These are phyloP conservation scores for Adrianichthys oophorus DNA, from an alignment of 2,797 vertebrate species.

Conservation along the genomic window DNA sequence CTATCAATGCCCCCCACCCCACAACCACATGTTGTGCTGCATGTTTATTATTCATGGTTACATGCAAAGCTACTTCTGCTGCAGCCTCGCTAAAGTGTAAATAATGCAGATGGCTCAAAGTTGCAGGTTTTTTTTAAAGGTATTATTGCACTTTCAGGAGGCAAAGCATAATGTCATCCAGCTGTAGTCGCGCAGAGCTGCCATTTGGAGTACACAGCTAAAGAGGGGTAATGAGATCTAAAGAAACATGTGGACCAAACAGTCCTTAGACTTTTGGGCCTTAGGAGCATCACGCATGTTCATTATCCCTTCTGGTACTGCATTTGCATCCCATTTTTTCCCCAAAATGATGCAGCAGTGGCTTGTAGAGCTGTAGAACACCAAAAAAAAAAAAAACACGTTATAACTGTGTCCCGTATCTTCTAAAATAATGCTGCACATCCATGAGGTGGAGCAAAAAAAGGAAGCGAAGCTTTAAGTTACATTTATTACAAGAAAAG, in stretches of 20 bases:
- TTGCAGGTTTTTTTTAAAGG: slow-evolving; percentile 49
- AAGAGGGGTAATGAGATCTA: slow-evolving; percentile 60
- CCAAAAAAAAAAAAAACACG: too few relatives aligned
- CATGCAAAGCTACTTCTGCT: slow-evolving; percentile 75
- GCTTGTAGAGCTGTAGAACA: too few relatives aligned
- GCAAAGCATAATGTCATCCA: slow-evolving; percentile 29
- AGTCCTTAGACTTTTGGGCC: too few relatives aligned
- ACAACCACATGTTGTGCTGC: slow-evolving; percentile 54
- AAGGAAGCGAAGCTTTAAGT: too few relatives aligned
- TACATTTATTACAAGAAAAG: too few relatives aligned
- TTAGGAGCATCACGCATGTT: slow-evolving; percentile 34
- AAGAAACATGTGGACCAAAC: too few relatives aligned
- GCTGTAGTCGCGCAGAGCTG: slow-evolving; percentile 40
- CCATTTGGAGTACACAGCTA: slow-evolving; percentile 40
- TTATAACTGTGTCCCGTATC: too few relatives aligned
- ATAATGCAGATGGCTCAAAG: slow-evolving; percentile 76
- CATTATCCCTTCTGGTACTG: slow-evolving; percentile 34
- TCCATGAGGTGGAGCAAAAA: too few relatives aligned
- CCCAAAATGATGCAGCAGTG: too few relatives aligned
- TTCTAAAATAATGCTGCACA: too few relatives aligned
- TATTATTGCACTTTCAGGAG: slow-evolving; percentile 45
- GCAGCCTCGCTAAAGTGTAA: slow-evolving; percentile 73
- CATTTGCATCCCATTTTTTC: too few relatives aligned
- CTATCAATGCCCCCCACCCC: slow-evolving; percentile 54
- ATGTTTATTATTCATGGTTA: slow-evolving; percentile 80